Base-by-base conservation (phyloP, 2,888 invertebrate genomes). In the Phaedon cochleariae region DNA sequence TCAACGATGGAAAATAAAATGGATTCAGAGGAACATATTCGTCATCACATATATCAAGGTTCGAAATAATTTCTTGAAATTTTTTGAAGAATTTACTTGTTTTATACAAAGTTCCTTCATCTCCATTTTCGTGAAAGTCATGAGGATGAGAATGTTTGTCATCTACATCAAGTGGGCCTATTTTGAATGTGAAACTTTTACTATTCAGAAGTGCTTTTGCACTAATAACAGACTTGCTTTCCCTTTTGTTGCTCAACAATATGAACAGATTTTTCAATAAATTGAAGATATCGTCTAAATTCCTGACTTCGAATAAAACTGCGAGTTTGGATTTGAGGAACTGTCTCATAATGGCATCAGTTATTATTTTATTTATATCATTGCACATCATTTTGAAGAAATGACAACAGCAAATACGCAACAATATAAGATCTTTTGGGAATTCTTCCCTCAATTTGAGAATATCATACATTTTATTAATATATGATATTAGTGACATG, bases 391-490 rank as follows among this genome's bases (percentile, higher is more conserved):
- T 26, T 57, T 57, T 58, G 46, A 48, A 58, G 17, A 46, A 31
- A 48, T 48, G 48, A n/a, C 48, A 48, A 22, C 58, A 58, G 48
- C 58, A 58, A 15, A 58, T 46, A 46, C 31, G 41, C 29, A 58
- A 9, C 2, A 12, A 26, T 15, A 58, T 48, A 29, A 46, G 5
- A 17, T 48, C 29, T 10, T 15, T 17, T 48, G 46, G 48, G 26
- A 15, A 29, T 22, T n/a, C 26, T 10, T 1, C 15, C 1, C 9
- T 12, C 2, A 26, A 2, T n/a, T 58, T 26, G 10, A 46, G 9
- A 6, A 58, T 29, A 29, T 58, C 12, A 46, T 46, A 48, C 5
- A 22, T 41, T 31, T 41, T 46, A 57, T 57, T 57, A 10, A 57
- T 18, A 20, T 57, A 57, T 12, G 18, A 22, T 41, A 21, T 21